Evolutionary conservation across 1,140 invertebrate species (phyloP).

Genomic region (Prorops nasuta): DNA sequence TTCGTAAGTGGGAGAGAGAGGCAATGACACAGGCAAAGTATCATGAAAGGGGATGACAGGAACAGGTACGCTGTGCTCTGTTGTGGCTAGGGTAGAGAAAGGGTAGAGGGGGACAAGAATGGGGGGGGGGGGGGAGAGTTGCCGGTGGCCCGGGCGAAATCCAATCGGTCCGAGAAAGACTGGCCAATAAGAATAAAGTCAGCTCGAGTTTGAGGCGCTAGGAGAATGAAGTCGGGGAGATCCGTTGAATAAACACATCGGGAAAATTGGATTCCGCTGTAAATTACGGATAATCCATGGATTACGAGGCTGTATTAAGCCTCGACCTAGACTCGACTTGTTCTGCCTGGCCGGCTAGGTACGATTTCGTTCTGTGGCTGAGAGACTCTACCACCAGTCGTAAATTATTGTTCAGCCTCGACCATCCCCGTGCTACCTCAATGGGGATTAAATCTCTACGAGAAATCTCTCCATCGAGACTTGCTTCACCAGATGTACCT

Average conservation of each 20-base stretch:
- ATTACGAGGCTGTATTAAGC: constrained; percentile 12
- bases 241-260: constrained; percentile 18
- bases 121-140: background rate
- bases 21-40: too few relatives aligned
- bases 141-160: background rate
- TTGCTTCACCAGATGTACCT: constrained; percentile 10
- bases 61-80: too few relatives aligned
- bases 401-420: constrained; percentile 18
- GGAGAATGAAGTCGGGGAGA: constrained; percentile 6
- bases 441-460: constrained; percentile 12
- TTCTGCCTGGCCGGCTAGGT: too few relatives aligned
- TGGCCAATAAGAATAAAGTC: background rate
- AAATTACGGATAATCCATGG: constrained; percentile 29
- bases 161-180: background rate
- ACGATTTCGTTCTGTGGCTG: constrained; percentile 2
- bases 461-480: background rate
- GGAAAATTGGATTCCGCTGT: constrained; percentile 33
- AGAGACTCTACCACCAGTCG: too few relatives aligned
- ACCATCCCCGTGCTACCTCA: background rate
- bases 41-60: too few relatives aligned
- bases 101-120: too few relatives aligned
- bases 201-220: background rate
- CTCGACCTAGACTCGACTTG: too few relatives aligned
- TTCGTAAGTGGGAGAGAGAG: too few relatives aligned
- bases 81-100: too few relatives aligned